phyloP scores from a whole-genome alignment of 2,888 invertebrate genomes.

The Isoperla grammatica region DNA sequence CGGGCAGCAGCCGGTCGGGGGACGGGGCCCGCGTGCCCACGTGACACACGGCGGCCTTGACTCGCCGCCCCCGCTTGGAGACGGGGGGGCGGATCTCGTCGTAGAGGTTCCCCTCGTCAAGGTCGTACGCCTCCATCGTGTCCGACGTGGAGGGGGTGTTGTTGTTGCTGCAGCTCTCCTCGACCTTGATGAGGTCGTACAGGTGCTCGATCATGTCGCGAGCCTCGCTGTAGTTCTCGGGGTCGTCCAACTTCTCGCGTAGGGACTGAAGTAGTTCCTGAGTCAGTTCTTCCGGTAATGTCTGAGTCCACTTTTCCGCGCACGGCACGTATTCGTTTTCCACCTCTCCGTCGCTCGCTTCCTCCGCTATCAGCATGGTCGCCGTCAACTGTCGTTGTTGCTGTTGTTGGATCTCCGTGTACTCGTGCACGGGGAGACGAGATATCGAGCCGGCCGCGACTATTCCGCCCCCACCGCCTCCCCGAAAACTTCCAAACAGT shows the following conservation, averaged over 20 bases:
- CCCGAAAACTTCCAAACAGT: slow-evolving; percentile 13
- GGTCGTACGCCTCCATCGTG: slow-evolving; percentile 40
- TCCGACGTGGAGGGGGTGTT: slow-evolving; percentile 41
- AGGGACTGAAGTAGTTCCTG: slow-evolving; percentile 64
- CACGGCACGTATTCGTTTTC: slow-evolving; percentile 40
- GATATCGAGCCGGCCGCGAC: slow-evolving; percentile 56
- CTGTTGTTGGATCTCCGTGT: slow-evolving; percentile 52
- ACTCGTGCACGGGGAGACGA: slow-evolving; percentile 55
- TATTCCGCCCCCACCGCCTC: slow-evolving; percentile 8
- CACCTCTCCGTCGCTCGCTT: slow-evolving; percentile 35
- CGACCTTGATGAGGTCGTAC: slow-evolving; percentile 67
- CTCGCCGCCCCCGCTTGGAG: slow-evolving; percentile 16
- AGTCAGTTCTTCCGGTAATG: slow-evolving; percentile 68
- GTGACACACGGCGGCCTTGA: slow-evolving; percentile 36
- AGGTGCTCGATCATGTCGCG: slow-evolving; percentile 71
- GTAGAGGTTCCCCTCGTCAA: slow-evolving; percentile 50
- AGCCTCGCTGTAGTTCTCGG: slow-evolving; percentile 66
- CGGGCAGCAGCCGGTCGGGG: slow-evolving; percentile 51
- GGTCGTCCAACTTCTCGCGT: slow-evolving; percentile 62
- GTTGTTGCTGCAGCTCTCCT: slow-evolving; percentile 57
- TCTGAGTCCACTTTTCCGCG: slow-evolving; percentile 62
- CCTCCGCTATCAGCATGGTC: slow-evolving; percentile 23
- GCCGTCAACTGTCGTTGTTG: slow-evolving; percentile 28
- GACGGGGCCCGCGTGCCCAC: slow-evolving; percentile 56
- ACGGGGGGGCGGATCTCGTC: slow-evolving; percentile 50